Base-by-base conservation (phyloP, 2,888 invertebrate genomes). In the Argyra leucocephala region DNA sequence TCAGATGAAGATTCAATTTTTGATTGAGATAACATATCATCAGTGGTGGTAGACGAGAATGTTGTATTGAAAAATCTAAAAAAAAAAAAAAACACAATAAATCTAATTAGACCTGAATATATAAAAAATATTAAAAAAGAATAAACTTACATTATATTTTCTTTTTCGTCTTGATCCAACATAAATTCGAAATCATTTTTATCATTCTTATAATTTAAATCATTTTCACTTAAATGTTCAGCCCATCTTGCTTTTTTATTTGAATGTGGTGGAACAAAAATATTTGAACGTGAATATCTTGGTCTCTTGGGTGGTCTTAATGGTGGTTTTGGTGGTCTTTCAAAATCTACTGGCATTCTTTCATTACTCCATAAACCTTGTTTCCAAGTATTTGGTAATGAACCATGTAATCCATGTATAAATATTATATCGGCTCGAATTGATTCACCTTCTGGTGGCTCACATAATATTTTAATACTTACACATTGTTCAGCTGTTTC, bases 361-460 rank as follows among this genome's bases (percentile, higher is more conserved):
- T 78, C 77, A 22, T 77, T 79, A 61, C 75, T 81, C 88, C 88
- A 88, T 31, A 85, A 81, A 0, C 89, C 89, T 75, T 92, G 91
- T 61, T 89, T 83, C 93, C 93, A 93, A 0, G 93, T 93, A 73
- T 89, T 89, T 22, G 86, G 84, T 36, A 89, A 81, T 0, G 91
- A 91, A 0, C 89, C 85, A 64, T 79, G 79, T 22, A 79, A 71
- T 0, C 77, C 93, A 73, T 94, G 93, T 0, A 93, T 85, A 73
- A 94, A 91, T 22, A 94, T 85, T 23, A 93, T 85, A 74, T 94
- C 93, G 2, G 84, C 84, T 5, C 76, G 74, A 60, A 80, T 79
- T 2, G 76, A 75, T 9, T 69, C 71, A 23, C 76, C 78, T 6
- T 74, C 69, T 10, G 78, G 74, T 4, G 80, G 80, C 60, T 76